Base-by-base conservation (phyloP, 64 coral and sea anemone species). In the Pocillopora damicornis region DNA sequence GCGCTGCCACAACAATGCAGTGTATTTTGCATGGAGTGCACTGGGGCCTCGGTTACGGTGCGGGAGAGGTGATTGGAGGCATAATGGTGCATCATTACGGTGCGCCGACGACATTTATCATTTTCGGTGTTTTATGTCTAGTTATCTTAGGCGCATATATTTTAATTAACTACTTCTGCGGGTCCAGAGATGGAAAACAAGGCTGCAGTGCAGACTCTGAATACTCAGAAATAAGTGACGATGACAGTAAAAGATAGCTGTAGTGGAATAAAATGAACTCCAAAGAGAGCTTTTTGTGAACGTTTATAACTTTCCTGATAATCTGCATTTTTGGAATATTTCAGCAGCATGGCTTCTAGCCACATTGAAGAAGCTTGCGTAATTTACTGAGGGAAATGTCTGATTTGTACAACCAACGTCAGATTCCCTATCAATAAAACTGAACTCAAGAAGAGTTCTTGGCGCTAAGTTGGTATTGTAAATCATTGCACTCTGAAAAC, bases 11-110 rank as follows among this genome's bases (percentile, higher is more conserved):
- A 11, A 99, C 97, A 15, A 99, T 99, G 97, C 97, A 99, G 88
- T 99, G 97, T 17, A 99, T 99, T 73, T 78, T 99, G 66, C 97
- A 99, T 74, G 97, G 93, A 34, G 93, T 99, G 77, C 97, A 99
- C 84, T 99, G 97, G 97, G 97, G 97, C 45, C 93, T 99, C 63
- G 97, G 97, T n/a, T 99, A 99, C 73, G 97, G 97, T 30, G 97
- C 97, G 11, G 97, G 97, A 13, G 97, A 99, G 81, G 93, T 99
- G 16, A 99, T 99, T 58, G 97, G 97, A 0, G 97, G 97, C 56
- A 86, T 99, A 18, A 91, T 99, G 93, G 97, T 99, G 18, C 97
- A 99, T 57, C 93, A 94, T 62, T 99, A 93, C 38, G 97, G 97
- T 15, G 93, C 97, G 8, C 97, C 93, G 11, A 91, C 87, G 8